A percentile compares a stretch with the other conserved stretches of the same genome.
Evolutionary conservation across 1,140 invertebrate genomes (phyloP).

Genomic region (Drosophila micromelanica): DNA sequence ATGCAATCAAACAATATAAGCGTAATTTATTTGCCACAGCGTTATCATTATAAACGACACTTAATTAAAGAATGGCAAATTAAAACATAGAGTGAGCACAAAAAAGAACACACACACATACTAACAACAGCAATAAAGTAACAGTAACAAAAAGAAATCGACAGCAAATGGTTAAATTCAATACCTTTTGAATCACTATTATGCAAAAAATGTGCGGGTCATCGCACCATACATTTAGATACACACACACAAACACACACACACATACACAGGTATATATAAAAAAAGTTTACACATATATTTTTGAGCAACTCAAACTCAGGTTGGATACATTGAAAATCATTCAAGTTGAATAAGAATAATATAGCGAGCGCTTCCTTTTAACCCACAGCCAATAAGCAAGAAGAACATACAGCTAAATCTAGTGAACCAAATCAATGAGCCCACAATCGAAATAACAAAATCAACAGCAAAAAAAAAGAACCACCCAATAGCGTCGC

Average conservation of each 20-base stretch:
- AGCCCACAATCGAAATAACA: conserved; percentile 63
- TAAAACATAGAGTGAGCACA: conserved; percentile 80
- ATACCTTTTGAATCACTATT: conserved; percentile 44
- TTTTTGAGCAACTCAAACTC: conserved; percentile 83
- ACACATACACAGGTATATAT: conserved; percentile 22
- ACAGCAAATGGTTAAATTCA: conserved; percentile 20
- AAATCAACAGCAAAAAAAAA: conserved; percentile 29
- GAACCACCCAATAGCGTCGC: conserved; percentile 59
- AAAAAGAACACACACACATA: conserved; percentile 39
- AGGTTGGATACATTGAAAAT: conserved; percentile 82
- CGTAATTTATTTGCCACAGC: conserved; percentile 59
- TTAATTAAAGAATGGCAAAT: conserved; percentile 64
- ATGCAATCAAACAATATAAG: conserved; percentile 71
- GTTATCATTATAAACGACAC: conserved; percentile 48
- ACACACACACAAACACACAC: conserved; percentile 41
- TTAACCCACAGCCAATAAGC: conserved; percentile 76
- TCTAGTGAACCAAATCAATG: conserved; percentile 58
- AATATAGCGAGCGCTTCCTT: conserved; percentile 82
- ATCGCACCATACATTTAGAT: conserved; percentile 33
- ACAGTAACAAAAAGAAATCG: conserved; percentile 44
- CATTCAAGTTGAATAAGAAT: conserved; percentile 76
- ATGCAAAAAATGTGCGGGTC: conserved; percentile 28
- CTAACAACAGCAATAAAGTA: conserved; percentile 47
- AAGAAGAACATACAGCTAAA: conserved; percentile 53
- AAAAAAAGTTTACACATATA: conserved; percentile 62